Evolutionary conservation across 2,797 vertebrate species (phyloP).

Genomic region (Lacerta bilineata): DNA sequence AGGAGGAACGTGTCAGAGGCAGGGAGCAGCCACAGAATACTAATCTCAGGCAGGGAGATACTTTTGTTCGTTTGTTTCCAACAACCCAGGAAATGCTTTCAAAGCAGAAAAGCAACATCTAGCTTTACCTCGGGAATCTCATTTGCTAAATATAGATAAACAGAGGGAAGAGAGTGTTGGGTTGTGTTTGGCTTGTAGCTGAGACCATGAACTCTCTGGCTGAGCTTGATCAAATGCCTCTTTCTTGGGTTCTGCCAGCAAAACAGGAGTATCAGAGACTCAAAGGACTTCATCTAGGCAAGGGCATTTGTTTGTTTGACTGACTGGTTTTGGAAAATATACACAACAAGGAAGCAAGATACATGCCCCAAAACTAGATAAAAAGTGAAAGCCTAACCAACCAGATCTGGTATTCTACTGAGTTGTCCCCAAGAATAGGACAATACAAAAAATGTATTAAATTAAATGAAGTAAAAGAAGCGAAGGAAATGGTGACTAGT

Average conservation of each 20-base stretch:
- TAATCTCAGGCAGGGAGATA: constrained; percentile 19
- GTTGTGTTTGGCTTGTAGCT: background rate
- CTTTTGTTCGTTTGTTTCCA: background rate
- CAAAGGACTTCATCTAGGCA: background rate
- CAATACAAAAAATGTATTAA: too few species aligned
- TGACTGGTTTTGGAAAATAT: too few species aligned
- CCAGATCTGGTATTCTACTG: too few species aligned
- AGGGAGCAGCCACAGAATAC: background rate
- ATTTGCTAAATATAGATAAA: background rate
- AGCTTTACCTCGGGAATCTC: background rate
- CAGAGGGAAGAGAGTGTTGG: background rate
- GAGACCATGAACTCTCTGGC: background rate
- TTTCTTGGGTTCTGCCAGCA: background rate
- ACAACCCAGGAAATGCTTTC: background rate
- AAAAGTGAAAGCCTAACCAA: too few species aligned
- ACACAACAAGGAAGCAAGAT: too few species aligned
- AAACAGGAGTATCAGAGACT: too few species aligned
- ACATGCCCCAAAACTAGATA: too few species aligned
- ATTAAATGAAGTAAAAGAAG: too few species aligned
- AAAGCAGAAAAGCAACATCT: background rate
- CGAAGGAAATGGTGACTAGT: background rate
- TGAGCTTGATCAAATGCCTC: background rate
- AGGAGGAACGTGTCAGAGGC: constrained; percentile 26
- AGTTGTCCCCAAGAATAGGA: too few species aligned
- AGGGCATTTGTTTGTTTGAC: too few species aligned